A percentile compares a stretch with the other conserved stretches of the same genome.
These are phyloP conservation scores for Eudasyphora cyanicolor DNA, from an alignment of 2,888 invertebrate species.

Conservation along the genomic window DNA sequence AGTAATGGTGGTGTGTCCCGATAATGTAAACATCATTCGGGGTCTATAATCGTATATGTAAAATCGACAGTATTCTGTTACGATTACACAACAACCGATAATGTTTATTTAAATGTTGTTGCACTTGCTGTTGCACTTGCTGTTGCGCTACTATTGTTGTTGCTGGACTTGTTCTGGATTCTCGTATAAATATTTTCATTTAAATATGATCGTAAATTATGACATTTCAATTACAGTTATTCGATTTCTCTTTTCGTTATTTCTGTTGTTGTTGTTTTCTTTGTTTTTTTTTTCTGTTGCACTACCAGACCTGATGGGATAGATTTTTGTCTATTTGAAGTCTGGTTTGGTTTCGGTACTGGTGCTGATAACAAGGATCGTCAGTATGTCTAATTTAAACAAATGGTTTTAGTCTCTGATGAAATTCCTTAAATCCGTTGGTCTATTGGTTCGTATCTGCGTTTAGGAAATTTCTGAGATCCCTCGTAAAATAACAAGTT, in stretches of 20 bases:
- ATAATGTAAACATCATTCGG: not conserved
- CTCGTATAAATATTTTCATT: slow-evolving; percentile 52
- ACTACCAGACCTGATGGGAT: not conserved
- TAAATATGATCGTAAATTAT: slow-evolving; percentile 60
- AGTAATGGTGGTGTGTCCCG: no score
- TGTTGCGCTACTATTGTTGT: no score
- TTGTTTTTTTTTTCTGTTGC: not conserved
- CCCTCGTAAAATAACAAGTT: no score
- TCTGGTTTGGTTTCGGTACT: not conserved
- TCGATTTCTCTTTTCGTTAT: not conserved
- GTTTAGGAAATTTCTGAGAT: no score
- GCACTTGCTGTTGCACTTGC: not conserved
- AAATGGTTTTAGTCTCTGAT: not conserved
- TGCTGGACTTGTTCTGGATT: not conserved
- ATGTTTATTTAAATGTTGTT: slow-evolving; percentile 44
- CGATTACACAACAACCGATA: slow-evolving; percentile 31
- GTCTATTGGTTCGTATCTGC: no score
- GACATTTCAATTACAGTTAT: slow-evolving; percentile 52
- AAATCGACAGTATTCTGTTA: not conserved
- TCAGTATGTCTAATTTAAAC: not conserved
- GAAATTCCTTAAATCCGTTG: not conserved
- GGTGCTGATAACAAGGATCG: not conserved
- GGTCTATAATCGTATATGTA: not conserved
- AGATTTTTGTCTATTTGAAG: not conserved
- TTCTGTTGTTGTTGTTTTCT: no score